phyloP scores from a whole-genome alignment of 2,888 invertebrate genomes.

The Eumacrocentrus americanus region DNA sequence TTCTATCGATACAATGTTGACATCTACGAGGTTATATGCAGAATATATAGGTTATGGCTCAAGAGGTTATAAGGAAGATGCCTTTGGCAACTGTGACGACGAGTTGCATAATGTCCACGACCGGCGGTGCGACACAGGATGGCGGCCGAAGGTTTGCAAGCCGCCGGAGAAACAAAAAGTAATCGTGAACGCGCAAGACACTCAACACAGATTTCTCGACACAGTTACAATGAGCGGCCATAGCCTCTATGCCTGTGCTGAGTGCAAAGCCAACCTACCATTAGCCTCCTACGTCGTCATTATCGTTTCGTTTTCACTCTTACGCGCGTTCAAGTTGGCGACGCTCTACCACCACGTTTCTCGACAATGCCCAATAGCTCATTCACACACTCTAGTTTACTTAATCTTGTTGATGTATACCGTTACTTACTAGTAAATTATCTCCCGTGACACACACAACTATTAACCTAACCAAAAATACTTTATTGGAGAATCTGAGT shows the following conservation, averaged over 20 bases:
- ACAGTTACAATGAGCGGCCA: conserved; percentile 44
- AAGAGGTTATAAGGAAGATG: conserved; percentile 47
- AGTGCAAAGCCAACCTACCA: background rate
- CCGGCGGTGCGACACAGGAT: conserved; percentile 28
- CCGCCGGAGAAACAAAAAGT: background rate
- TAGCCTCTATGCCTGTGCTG: conserved; percentile 44
- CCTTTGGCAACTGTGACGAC: conserved; percentile 13
- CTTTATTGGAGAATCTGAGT: conserved; percentile 44
- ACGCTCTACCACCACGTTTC: conserved; percentile 5
- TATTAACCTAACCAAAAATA: conserved; percentile 59
- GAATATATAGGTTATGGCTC: conserved; percentile 55
- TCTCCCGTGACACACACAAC: conserved; percentile 37
- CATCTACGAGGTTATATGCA: conserved; percentile 52
- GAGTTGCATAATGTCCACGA: conserved; percentile 40
- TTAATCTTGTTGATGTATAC: conserved; percentile 1
- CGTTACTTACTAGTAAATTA: conserved; percentile 51
- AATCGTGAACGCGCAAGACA: background rate
- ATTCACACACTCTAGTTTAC: background rate
- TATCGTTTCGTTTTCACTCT: conserved; percentile 6
- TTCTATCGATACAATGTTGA: conserved; percentile 24
- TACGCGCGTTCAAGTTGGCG: conserved; percentile 27
- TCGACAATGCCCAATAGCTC: conserved; percentile 24
- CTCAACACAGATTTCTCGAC: conserved; percentile 33
- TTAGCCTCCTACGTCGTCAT: conserved; percentile 18
- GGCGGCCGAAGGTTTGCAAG: background rate